Evolutionary conservation across 2,888 invertebrate genomes (phyloP).

Genomic region (Erpobdella octoculata): DNA sequence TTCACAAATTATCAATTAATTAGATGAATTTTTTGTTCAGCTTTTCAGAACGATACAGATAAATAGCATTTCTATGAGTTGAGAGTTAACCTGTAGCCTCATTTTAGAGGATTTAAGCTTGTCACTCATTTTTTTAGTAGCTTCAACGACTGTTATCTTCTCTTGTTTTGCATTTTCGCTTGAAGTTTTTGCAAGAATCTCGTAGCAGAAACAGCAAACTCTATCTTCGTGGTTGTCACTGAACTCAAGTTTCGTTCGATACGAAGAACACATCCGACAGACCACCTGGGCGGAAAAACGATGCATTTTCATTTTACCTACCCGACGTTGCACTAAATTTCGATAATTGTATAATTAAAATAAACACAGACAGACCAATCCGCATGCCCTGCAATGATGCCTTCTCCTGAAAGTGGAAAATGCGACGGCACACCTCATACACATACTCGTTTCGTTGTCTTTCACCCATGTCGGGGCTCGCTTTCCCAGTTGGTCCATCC

Average conservation of each 20-base stretch:
- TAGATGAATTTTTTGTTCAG: not conserved
- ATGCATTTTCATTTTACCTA: too few relatives aligned
- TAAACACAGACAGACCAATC: constrained; percentile 53
- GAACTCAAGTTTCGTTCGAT: constrained; percentile 52
- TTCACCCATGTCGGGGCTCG: constrained; percentile 54
- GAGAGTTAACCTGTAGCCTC: constrained; percentile 7
- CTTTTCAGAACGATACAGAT: too few relatives aligned
- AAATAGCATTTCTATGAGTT: too few relatives aligned
- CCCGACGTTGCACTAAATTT: too few relatives aligned
- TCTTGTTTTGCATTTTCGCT: not conserved
- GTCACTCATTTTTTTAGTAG: not conserved
- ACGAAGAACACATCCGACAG: constrained; percentile 54
- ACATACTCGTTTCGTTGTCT: constrained; percentile 54
- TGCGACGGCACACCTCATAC: constrained; percentile 53
- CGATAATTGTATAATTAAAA: not conserved
- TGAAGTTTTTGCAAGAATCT: constrained; percentile 33
- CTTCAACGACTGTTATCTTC: constrained; percentile 13
- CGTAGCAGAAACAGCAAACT: constrained; percentile 58
- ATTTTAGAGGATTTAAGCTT: not conserved
- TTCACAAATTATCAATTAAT: not conserved
- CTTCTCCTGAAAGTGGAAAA: constrained; percentile 53
- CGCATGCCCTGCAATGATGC: constrained; percentile 56
- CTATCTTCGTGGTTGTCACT: constrained; percentile 56
- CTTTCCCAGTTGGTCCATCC: constrained; percentile 49
- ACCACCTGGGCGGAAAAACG: constrained; percentile 54